Evolutionary conservation across 2,888 invertebrate species (phyloP), one percentile per base, ranked within the genome.

Genomic region (Drosophila longiperda): DNA sequence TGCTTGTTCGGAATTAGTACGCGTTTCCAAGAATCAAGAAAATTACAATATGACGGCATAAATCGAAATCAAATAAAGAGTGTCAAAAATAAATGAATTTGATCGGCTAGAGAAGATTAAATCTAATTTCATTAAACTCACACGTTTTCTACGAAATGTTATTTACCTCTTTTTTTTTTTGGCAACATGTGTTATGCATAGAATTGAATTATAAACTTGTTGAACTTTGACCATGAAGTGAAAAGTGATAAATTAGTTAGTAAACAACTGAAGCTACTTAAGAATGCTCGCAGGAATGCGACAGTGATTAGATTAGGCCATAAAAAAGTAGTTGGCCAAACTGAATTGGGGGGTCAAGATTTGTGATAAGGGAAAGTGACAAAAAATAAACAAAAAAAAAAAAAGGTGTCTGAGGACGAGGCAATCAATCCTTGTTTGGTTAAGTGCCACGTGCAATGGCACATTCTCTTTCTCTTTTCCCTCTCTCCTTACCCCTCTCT

Each of bases 231-330:
- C 29, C 38, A 59, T 54, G 17, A 9, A 49, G 74, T 68, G 45
- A 65, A 63, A 15, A 23, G 23, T 23, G 4, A 8, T 65, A 15
- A 23, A 15, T 23, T 15, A 15, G 15, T 7, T 3, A 12, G 20
- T 42, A 45, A 23, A 23, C 45, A 55, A 48, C 50, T 32, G 29
- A 3, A 23, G 29, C 62, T 70, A 52, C 52, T 53, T 50, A 32
- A 82, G 72, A 83, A 89, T 89, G 70, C 77, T 15, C 2, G 5
- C 42, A 50, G 83, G 85, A 90, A 85, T 85, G 80, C 29, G 32
- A 2, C 15, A 8, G n/a, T 40, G 89, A 85, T 85, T 85, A 90
- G 85, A 85, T 85, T 85, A 85, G 50, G 34, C 33, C 63, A 26
- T 17, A 55, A 55, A 54, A 55, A 55, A 52, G 49, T 45, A 66